Percentiles rank a stretch among this genome's conserved stretches.
These are phyloP conservation scores for Trissolcus japonicus DNA, from an alignment of 2,888 invertebrate species.

Conservation along the genomic window DNA sequence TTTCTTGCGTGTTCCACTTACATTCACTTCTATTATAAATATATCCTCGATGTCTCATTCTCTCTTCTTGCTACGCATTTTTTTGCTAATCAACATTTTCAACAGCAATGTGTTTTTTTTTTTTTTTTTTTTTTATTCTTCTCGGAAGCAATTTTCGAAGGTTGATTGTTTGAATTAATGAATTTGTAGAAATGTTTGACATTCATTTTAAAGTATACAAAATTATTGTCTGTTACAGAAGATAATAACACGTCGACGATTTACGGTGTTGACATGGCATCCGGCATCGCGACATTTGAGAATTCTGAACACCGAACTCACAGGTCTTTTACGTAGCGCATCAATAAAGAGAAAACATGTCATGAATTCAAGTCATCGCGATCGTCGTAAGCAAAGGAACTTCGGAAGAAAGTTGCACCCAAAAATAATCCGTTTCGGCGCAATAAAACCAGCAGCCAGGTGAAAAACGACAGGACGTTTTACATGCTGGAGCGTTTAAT, in stretches of 20 bases:
- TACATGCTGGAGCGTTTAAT: no score
- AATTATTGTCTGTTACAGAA: slow-evolving; percentile 62
- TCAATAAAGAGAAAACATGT: slow-evolving; percentile 31
- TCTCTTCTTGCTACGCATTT: neutral
- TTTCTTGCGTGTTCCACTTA: slow-evolving; percentile 49
- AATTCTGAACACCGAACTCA: slow-evolving; percentile 64
- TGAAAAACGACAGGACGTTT: neutral
- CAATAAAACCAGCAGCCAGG: no score
- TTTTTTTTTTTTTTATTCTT: no score
- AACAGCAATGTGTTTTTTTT: no score
- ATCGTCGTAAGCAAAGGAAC: slow-evolving; percentile 47
- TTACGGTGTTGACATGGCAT: slow-evolving; percentile 70
- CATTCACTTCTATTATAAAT: slow-evolving; percentile 46
- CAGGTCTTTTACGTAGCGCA: slow-evolving; percentile 66
- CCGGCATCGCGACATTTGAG: slow-evolving; percentile 64
- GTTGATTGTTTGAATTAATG: no score
- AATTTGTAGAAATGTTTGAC: no score
- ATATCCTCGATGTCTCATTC: slow-evolving; percentile 28
- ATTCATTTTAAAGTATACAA: no score
- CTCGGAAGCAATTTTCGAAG: no score
- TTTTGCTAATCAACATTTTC: no score
- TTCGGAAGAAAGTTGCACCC: slow-evolving; percentile 14
- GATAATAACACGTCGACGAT: slow-evolving; percentile 70
- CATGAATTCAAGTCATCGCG: slow-evolving; percentile 47
- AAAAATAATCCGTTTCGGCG: no score